A percentile compares a stretch with the other conserved stretches of the same genome.
Evolutionary conservation across 2,113 vertebrate genomes (phyloP).

Genomic region (Trachemys scripta): DNA sequence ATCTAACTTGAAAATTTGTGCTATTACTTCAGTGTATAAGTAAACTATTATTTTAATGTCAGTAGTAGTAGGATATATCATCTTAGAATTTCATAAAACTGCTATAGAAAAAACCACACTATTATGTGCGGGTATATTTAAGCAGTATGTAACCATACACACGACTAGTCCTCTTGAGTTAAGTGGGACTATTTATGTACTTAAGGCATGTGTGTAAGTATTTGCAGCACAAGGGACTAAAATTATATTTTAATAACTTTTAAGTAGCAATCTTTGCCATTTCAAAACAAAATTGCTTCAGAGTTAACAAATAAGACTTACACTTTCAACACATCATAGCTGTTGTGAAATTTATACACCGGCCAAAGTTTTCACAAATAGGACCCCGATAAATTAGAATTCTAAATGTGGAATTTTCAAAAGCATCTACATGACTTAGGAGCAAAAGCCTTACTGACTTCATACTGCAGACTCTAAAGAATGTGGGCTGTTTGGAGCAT

Average conservation of each 20-base stretch:
- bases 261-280: not conserved
- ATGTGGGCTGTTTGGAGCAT: not conserved
- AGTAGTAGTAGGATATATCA: not conserved
- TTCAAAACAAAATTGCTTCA: not conserved
- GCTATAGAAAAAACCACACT: not conserved
- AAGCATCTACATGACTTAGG: not conserved
- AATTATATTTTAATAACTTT: not conserved
- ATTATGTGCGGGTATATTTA: too few species aligned
- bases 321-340: not conserved
- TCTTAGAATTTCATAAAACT: not conserved
- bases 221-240: not conserved
- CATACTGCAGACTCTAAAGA: not conserved
- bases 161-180: not conserved
- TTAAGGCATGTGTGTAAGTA: not conserved
- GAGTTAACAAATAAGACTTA: not conserved
- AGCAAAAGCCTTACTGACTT: not conserved
- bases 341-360: not conserved
- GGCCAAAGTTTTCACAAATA: not conserved
- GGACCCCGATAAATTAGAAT: not conserved
- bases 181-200: not conserved
- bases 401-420: not conserved
- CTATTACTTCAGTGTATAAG: not conserved
- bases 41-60: not conserved
- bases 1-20: not conserved
- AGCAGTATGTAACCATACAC: rapidly evolving